phyloP scores from a whole-genome alignment of 2,888 invertebrate genomes.

The Glaucopsyche alexis region DNA sequence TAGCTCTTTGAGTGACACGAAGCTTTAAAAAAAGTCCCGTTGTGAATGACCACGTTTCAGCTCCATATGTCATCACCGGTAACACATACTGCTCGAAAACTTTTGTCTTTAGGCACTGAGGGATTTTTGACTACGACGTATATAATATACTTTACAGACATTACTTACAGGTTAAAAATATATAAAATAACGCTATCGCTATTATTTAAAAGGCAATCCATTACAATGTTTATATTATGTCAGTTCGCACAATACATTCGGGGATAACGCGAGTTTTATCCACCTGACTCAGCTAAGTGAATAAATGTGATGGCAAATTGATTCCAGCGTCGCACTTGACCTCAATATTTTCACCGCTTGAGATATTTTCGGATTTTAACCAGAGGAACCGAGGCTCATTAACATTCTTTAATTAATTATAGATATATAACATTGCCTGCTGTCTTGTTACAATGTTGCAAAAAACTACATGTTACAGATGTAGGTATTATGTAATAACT shows the following conservation, averaged over 20 bases:
- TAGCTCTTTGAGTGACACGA: too few species aligned
- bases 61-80: too few species aligned
- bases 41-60: too few species aligned
- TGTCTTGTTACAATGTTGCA: conserved; percentile 3
- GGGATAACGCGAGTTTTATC: conserved; percentile 17
- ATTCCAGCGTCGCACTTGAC: conserved; percentile 25
- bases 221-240: neutral
- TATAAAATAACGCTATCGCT: neutral
- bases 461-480: neutral
- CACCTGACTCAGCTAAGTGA: conserved; percentile 24
- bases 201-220: neutral
- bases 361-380: conserved; percentile 26
- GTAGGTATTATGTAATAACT: too few species aligned
- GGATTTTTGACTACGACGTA: too few species aligned
- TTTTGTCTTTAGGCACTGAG: too few species aligned
- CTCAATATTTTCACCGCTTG: conserved; percentile 22
- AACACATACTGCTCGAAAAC: too few species aligned
- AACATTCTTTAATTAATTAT: conserved; percentile 24
- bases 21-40: too few species aligned
- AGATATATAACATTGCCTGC: neutral
- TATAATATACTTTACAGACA: too few species aligned
- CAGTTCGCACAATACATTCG: neutral
- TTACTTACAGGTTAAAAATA: neutral
- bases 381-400: neutral
- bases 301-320: conserved; percentile 29